Evolutionary conservation across 2,888 invertebrate genomes (phyloP).

Genomic region (Drosophila borborema): DNA sequence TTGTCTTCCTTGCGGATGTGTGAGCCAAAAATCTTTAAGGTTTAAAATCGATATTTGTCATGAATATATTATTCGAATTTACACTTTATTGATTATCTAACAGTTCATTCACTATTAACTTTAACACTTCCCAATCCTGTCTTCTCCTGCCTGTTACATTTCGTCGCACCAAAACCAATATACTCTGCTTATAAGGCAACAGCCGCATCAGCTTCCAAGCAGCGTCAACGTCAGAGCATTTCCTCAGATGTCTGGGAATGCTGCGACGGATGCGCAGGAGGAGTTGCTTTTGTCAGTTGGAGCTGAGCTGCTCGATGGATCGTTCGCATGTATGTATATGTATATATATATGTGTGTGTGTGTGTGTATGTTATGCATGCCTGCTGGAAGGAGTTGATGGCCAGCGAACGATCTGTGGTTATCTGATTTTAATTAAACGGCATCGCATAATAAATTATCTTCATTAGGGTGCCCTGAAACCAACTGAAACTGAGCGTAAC

Average conservation of each 20-base stretch:
- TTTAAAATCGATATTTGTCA: not conserved
- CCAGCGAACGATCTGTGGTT: conserved; percentile 70
- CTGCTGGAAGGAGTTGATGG: conserved; percentile 56
- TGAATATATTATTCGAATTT: not conserved
- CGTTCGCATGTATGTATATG: conserved; percentile 4
- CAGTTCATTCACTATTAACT: not conserved
- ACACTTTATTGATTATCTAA: not conserved
- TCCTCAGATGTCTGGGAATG: conserved; percentile 49
- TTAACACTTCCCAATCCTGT: not conserved
- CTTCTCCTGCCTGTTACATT: not conserved
- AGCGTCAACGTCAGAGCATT: conserved; percentile 48
- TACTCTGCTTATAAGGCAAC: not conserved
- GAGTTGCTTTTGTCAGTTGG: conserved; percentile 38
- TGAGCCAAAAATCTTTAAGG: too few relatives aligned
- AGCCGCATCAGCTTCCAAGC: conserved; percentile 14
- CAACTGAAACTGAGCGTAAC: conserved; percentile 40
- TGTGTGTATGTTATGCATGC: too few relatives aligned
- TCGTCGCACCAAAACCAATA: not conserved
- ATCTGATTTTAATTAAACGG: conserved; percentile 85
- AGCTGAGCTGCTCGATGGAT: conserved; percentile 32
- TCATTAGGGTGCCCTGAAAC: conserved; percentile 76
- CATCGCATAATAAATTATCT: conserved; percentile 86
- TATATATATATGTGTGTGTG: not conserved
- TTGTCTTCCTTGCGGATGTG: too few relatives aligned
- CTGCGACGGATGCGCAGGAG: conserved; percentile 16